Evolutionary conservation across 1,140 invertebrate species (phyloP).

Genomic region (Anagrus nilaparvatae): DNA sequence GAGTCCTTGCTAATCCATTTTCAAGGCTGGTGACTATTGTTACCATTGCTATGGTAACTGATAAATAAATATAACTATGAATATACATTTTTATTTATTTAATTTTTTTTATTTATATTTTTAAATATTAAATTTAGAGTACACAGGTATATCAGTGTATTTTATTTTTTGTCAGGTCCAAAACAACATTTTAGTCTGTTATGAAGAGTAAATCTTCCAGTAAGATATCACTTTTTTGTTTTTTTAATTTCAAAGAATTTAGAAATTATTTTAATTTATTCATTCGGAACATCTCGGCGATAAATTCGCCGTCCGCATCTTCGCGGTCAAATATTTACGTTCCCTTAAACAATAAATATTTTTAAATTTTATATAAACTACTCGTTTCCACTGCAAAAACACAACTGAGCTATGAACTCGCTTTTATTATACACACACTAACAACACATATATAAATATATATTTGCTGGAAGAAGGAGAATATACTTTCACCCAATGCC

Average conservation of each 20-base stretch:
- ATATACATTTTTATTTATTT: neutral
- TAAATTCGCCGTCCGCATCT: neutral
- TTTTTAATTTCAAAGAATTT: too few relatives aligned
- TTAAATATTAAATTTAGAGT: neutral
- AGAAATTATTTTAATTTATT: too few relatives aligned
- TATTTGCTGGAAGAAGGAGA: too few relatives aligned
- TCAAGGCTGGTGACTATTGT: conserved; percentile 45
- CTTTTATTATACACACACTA: neutral
- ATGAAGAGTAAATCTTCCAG: neutral
- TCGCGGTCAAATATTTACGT: too few relatives aligned
- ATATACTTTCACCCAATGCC: conserved; percentile 44
- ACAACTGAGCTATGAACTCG: neutral
- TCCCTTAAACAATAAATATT: conserved; percentile 13
- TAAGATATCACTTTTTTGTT: neutral
- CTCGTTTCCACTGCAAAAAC: conserved; percentile 16
- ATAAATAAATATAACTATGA: neutral
- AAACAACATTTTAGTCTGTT: neutral
- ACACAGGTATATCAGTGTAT: neutral
- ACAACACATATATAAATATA: too few relatives aligned
- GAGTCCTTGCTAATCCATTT: conserved; percentile 74
- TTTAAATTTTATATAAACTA: conserved; percentile 33
- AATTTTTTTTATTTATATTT: neutral
- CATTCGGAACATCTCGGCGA: neutral
- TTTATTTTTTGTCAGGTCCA: neutral
- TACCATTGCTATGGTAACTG: neutral